Base-by-base conservation (phyloP, 2,113 vertebrate genomes). In the Natator depressus region DNA sequence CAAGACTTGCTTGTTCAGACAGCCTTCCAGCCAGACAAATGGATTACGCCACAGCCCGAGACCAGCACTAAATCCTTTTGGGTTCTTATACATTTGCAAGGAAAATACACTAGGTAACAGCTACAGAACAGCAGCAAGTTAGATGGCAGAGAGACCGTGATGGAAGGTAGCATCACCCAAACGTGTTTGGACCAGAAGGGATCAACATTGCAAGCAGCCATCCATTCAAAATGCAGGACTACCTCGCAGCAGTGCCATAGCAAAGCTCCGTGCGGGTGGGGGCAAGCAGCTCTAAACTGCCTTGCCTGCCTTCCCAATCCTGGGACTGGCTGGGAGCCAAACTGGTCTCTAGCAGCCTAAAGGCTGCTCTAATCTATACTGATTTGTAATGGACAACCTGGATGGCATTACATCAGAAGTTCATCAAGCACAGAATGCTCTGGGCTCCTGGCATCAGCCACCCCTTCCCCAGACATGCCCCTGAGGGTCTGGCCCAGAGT, bases 191-290 rank as follows among this genome's bases (percentile, higher is more conserved):
- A 69, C 72, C 59, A 94, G 42, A 85, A 90, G 69, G 85, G 8
- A 7, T 62, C 14, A 5, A 2, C 1, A 38, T 25, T 85, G 53
- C 0, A 78, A 46, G 22, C 3, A 3, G 42, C 25, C 38, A 47
- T 13, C 24, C 38, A 78, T 78, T 78, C 25, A 27, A 78, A 78
- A 13, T 78, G 42, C 22, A 78, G 75, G 75, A 0, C 85, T 84
- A 83, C 19, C n/a, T 24, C 1, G 0, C 0, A 0, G 62, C 72
- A 0, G 1, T 38, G 76, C 85, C 55, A 78, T 0, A 82, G 51
- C 80, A 89, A 79, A 79, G 29, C 65, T 38, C 19, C n/a, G 38
- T 5, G 19, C 1, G 5, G 17, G 17, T 72, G 29, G 1, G 10
- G 19, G 3, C 84, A 91, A 27, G 1, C 0, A 72, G 94, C 17